A percentile compares a stretch with the other conserved stretches of the same genome.
Conservation (phyloP, 1,140 invertebrate genomes). For the Laodelphax striatellus region DNA sequence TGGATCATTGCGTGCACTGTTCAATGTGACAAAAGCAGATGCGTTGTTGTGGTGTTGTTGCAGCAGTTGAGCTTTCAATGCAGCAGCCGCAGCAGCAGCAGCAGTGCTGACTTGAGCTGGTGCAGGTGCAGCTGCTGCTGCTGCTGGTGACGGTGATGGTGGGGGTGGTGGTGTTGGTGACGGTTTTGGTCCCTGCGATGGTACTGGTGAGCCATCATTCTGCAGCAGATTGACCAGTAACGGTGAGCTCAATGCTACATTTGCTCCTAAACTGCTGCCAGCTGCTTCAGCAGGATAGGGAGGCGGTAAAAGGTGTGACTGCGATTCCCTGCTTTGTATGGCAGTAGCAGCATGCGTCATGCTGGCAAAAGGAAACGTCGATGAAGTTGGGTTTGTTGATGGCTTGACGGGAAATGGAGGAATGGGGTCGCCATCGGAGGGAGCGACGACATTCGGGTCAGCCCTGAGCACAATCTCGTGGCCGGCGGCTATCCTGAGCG, state of each 20-base stretch:
- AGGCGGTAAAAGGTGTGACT: conserved; percentile 31
- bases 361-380: conserved; percentile 71
- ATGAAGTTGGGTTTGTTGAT: conserved; percentile 3
- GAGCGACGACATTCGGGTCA: conserved; percentile 64
- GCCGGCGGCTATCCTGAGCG: conserved; percentile 68
- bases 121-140: conserved; percentile 29
- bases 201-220: conserved; percentile 51
- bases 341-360: conserved; percentile 73
- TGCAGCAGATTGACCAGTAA: conserved; percentile 82
- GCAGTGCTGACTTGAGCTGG: too few relatives aligned
- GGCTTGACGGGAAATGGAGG: conserved; percentile 33
- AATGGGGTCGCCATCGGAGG: conserved; percentile 38
- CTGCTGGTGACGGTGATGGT: conserved; percentile 24
- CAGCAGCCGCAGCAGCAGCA: conserved; percentile 21
- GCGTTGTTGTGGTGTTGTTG: not conserved
- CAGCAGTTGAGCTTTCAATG: not conserved
- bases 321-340: conserved; percentile 33
- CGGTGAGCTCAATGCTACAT: conserved; percentile 72
- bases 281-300: conserved; percentile 32
- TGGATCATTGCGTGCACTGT: too few relatives aligned
- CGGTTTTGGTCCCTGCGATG: conserved; percentile 28
- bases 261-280: conserved; percentile 3
- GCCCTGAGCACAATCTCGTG: conserved; percentile 64
- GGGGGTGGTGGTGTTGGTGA: conserved; percentile 25
- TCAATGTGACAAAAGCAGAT: conserved; percentile 16